A percentile compares a stretch with the other conserved stretches of the same genome.
Conservation (phyloP, 2,888 invertebrate species). For the Syrista parreyssii region DNA sequence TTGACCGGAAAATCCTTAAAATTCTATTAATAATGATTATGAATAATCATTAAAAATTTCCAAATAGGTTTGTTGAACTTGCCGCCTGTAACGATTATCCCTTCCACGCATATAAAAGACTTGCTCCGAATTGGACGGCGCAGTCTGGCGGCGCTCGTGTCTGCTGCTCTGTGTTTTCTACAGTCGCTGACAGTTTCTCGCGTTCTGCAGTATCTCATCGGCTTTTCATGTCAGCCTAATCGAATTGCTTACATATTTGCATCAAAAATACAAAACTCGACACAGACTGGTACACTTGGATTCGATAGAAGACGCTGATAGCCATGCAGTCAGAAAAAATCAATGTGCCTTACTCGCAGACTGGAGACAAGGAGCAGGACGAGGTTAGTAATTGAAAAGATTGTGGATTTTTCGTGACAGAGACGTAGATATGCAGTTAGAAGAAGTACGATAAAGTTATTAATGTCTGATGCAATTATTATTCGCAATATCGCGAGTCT, state of each 20-base stretch:
- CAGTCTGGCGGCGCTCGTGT: not conserved
- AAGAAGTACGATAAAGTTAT: no score
- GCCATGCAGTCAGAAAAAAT: slow-evolving; percentile 35
- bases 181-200: not conserved
- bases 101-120: not conserved
- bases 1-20: no score
- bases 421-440: no score
- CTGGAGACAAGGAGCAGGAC: slow-evolving; percentile 74
- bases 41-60: no score
- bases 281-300: no score
- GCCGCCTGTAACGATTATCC: no score
- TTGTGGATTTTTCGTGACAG: not conserved
- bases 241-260: not conserved
- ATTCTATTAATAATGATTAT: no score
- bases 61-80: no score
- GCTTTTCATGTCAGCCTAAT: not conserved
- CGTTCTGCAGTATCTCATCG: not conserved
- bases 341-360: slow-evolving; percentile 64
- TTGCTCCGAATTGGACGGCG: not conserved
- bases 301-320: no score
- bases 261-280: no score
- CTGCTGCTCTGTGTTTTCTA: not conserved
- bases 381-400: slow-evolving; percentile 69
- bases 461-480: no score
- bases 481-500: no score